Evolutionary conservation across 2,797 vertebrate genomes (phyloP), one percentile per base, ranked within the genome.

Genomic region (Dendrocincla fuliginosa): DNA sequence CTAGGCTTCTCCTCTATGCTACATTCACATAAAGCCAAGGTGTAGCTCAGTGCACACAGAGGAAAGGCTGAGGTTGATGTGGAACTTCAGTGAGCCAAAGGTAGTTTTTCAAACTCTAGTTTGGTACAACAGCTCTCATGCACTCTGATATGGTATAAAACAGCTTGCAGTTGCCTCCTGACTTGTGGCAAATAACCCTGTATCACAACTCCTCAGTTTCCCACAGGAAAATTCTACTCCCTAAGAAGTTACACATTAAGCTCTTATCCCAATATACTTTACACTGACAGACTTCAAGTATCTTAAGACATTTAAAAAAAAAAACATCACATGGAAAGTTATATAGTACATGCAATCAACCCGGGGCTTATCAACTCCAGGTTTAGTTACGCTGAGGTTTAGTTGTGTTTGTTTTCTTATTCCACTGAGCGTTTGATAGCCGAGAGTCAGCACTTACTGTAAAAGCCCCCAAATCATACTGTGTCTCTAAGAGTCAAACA

Each of bases 21-120:
- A 24, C 32, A 19, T 9, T 11, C 22, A 15, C 4, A 3, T 56
- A 61, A 81, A 57, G 60, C 23, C 56, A 35, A 59, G 44, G 55
- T 42, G 44, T 13, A 87, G 56, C 57, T 84, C 76, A 19, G 27
- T 6, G 19, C 4, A 2, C 1, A 0, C 5, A 46, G 28, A 1
- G 0, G 68, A 42, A 65, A 92, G 32, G 53, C 33, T 65, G 59
- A 83, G n/a, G 9, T 25, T 73, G 52, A 59, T 33, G 16, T 16
- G 39, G 39, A 89, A 61, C 50, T 88, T 33, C n/a, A 71, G 6
- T 20, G 28, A 88, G 53, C 42, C 44, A 73, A 50, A 5, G 8
- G 24, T 6, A 79, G n/a, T 16, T 76, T 73, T 67, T 30, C 56
- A 69, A 80, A 56, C 33, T 18, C 16, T 14, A 13, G 5, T 39